These are phyloP conservation scores for Peromyscus nudipes DNA, from an alignment of 2,797 vertebrate species.

Conservation along the genomic window DNA sequence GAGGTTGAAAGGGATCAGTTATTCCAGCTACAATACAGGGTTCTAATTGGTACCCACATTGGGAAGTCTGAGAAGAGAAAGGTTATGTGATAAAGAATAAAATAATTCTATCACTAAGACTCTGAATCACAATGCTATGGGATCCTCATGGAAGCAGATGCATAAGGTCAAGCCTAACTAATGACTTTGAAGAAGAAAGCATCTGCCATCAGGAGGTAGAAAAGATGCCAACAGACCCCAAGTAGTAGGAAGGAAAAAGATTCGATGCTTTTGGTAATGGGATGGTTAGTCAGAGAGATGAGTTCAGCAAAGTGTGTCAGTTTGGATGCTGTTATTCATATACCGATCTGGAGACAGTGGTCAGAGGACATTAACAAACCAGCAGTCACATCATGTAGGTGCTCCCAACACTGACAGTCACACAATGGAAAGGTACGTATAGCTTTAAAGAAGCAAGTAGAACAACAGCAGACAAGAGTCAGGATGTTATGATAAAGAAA, in stretches of 20 bases:
- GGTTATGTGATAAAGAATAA: not conserved
- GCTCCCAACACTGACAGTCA: not conserved
- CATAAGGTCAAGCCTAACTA: not conserved
- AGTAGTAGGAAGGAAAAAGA: constrained; percentile 1
- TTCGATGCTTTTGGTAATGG: not conserved
- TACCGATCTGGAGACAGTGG: not conserved
- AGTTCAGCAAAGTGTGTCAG: not conserved
- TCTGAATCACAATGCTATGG: not conserved
- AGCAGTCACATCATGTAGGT: not conserved
- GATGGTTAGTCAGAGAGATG: not conserved
- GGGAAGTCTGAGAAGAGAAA: constrained; percentile 15
- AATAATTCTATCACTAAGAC: not conserved
- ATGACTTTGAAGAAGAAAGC: not conserved
- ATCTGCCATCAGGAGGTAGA: not conserved
- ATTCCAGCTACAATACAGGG: not conserved
- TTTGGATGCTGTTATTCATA: not conserved
- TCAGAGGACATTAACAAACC: not conserved
- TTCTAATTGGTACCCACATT: constrained; percentile 5
- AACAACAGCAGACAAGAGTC: not conserved
- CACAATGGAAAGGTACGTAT: not conserved
- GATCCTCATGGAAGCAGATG: not conserved
- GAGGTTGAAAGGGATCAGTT: not conserved
- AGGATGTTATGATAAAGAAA: not conserved
- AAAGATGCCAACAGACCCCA: constrained; percentile 43
- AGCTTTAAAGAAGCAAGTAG: constrained; percentile 49